Evolutionary conservation across 2,888 invertebrate genomes (phyloP).

Genomic region (Polymixis flavicincta): DNA sequence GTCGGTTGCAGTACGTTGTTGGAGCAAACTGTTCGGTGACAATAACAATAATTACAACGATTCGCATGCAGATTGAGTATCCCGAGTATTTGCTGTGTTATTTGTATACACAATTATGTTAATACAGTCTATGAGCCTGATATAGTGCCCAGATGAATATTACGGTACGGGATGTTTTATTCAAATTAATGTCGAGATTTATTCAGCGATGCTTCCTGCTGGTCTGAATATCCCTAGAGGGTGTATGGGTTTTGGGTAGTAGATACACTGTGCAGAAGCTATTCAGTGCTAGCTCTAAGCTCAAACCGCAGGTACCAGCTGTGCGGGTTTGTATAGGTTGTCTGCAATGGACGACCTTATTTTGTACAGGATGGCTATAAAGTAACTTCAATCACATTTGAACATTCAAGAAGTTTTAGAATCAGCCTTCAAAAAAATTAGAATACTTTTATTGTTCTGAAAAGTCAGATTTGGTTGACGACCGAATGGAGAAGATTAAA

Average conservation of each 20-base stretch:
- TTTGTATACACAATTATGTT: slow-evolving; percentile 9
- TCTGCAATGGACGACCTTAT: too few relatives aligned
- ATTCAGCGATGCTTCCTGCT: slow-evolving; percentile 4
- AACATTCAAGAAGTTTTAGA: too few relatives aligned
- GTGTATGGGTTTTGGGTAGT: background rate
- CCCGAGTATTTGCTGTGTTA: slow-evolving; percentile 11
- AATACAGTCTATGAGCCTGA: slow-evolving; percentile 6
- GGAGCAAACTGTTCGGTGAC: background rate
- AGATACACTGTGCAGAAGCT: background rate
- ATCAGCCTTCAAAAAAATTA: too few relatives aligned
- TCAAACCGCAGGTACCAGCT: slow-evolving; percentile 15
- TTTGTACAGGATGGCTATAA: too few relatives aligned
- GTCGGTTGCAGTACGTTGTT: background rate
- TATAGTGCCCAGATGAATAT: slow-evolving; percentile 9
- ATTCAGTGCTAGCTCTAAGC: background rate
- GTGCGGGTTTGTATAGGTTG: background rate
- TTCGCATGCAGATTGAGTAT: slow-evolving; percentile 32
- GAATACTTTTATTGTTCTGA: too few relatives aligned
- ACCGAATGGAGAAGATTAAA: too few relatives aligned
- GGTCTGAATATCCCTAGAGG: background rate
- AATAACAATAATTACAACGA: slow-evolving; percentile 9
- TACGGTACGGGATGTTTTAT: slow-evolving; percentile 20
- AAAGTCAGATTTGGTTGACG: too few relatives aligned
- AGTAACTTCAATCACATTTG: too few relatives aligned
- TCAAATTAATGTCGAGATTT: slow-evolving; percentile 16